Conservation (phyloP, 2,113 vertebrate species). For the Gopherus evgoodei region DNA sequence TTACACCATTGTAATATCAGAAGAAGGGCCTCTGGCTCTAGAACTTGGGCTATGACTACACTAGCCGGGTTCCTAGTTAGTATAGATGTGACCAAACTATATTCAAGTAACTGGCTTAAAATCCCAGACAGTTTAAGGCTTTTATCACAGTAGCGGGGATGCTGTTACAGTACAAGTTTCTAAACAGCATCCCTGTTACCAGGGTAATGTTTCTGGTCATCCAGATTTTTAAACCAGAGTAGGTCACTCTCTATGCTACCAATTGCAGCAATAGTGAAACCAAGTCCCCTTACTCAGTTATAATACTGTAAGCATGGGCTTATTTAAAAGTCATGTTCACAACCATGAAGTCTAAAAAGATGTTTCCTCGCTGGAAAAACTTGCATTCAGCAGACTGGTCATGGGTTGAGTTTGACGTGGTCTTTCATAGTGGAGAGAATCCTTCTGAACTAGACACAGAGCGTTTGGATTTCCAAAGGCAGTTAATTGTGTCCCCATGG, state of each 20-base stretch:
- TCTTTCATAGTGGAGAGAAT: background rate
- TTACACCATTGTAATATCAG: background rate
- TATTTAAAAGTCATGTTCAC: background rate
- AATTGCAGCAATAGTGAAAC: background rate
- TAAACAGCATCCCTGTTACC: background rate
- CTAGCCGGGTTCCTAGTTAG: background rate
- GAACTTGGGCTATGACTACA: background rate
- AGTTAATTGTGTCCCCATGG: background rate
- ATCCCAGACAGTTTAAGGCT: background rate
- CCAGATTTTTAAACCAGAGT: background rate
- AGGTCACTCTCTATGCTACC: background rate
- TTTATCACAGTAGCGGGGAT: background rate
- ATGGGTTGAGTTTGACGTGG: background rate
- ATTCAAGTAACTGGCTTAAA: background rate
- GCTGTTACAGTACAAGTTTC: background rate
- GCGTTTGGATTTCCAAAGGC: background rate
- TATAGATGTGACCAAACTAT: background rate
- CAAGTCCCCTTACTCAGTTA: background rate
- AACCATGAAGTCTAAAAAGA: background rate
- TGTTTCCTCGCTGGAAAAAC: background rate
- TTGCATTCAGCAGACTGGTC: background rate
- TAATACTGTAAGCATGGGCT: background rate
- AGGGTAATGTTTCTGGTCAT: background rate
- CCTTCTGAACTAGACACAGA: background rate
- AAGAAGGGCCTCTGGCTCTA: background rate